Conservation (phyloP, 1,140 invertebrate species). For the Lepidurus packardi region DNA sequence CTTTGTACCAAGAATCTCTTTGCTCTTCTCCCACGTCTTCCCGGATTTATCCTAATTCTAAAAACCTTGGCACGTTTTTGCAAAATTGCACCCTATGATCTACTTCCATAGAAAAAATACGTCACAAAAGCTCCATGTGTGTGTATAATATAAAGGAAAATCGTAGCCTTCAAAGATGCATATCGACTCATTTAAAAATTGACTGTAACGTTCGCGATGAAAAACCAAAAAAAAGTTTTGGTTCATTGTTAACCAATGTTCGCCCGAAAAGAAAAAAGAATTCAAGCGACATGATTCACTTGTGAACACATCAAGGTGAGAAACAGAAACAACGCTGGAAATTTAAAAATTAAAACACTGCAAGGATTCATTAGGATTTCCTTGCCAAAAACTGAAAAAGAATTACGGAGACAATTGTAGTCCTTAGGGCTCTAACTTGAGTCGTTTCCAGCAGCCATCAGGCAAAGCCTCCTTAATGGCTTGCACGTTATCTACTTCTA, state of each 20-base stretch:
- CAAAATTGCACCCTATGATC: no score
- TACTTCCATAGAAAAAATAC: no score
- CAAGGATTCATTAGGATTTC: neutral
- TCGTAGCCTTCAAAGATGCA: neutral
- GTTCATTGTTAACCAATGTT: no score
- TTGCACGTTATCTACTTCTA: slow-evolving; percentile 80
- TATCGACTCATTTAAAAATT: neutral
- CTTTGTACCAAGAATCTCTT: no score
- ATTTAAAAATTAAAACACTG: neutral
- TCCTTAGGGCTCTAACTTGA: slow-evolving; percentile 48
- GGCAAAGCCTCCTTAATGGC: slow-evolving; percentile 77
- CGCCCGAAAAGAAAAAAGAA: neutral
- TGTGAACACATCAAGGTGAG: neutral
- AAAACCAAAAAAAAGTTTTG: neutral
- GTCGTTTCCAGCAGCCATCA: slow-evolving; percentile 67
- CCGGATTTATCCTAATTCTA: no score
- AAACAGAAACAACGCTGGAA: no score
- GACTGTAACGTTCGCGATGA: neutral
- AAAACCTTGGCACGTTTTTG: no score
- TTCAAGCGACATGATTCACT: neutral
- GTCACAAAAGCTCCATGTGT: no score
- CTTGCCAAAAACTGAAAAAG: neutral
- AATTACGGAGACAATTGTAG: neutral
- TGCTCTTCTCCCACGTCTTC: no score
- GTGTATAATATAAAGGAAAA: neutral